Evolutionary conservation across 2,113 vertebrate species (phyloP), one percentile per base, ranked within the genome.

Genomic region (Aplodontia rufa): DNA sequence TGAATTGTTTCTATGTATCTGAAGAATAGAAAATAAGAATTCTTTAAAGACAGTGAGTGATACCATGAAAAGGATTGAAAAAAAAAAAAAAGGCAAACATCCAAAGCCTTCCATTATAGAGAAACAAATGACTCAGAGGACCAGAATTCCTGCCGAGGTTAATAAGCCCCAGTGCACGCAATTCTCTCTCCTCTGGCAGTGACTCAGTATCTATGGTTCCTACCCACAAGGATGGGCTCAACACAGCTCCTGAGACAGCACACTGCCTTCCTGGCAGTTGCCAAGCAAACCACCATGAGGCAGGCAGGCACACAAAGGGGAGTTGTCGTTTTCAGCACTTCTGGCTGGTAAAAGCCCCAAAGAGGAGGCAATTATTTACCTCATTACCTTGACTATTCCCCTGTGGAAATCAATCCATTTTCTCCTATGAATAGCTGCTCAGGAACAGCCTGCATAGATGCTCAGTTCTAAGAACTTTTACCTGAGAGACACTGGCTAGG

Each of bases 341-440:
- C 94, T 66, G 92, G 92, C 90, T 95, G 93, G 72, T 92, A 94
- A 95, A 93, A 96, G 83, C 79, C 89, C 96, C 94, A 94, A 8
- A 12, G 95, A 96, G 83, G 82, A 95, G 93, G 92, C 96, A 95
- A 96, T 97, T 97, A 95, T 95, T 96, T 91, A 95, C 94, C 75
- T 96, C 93, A 97, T 97, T 94, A 96, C 95, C 60, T 74, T 91
- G 96, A 95, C 88, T 93, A 81, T 72, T 75, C 94, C 96, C 96
- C 68, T 0, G 71, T 83, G 97, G 91, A 91, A 91, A 92, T 74
- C 92, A 87, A 90, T 71, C 85, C 2, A 4, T 53, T 87, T 51
- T 81, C 97, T 93, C 97, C 88, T 58, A 4, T 71, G 94, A 94
- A 90, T 45, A 40, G 93, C 93, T 97, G 96, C 95, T 91, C 79